These are phyloP conservation scores for Crossaster papposus DNA, from an alignment of 53 echinoderm and acorn worm genomes.

Conservation along the genomic window DNA sequence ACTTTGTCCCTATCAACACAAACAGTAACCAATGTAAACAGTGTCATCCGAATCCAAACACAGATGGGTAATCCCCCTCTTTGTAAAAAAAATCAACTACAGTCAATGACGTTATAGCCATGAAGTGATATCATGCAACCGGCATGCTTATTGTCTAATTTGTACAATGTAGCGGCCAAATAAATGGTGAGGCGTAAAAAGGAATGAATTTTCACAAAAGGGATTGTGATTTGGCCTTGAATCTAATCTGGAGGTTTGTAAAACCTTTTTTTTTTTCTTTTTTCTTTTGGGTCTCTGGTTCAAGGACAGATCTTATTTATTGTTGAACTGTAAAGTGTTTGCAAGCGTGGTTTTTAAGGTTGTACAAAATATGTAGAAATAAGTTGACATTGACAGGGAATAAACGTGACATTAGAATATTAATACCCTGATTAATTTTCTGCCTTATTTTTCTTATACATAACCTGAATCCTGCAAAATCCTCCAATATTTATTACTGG, in stretches of 20 bases:
- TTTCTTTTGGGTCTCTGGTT: background rate
- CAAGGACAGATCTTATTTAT: background rate
- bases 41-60: background rate
- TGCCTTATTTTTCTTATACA: too few species aligned
- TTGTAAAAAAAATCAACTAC: background rate
- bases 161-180: conserved; percentile 3
- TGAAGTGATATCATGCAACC: conserved; percentile 10
- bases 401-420: background rate
- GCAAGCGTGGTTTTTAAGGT: background rate
- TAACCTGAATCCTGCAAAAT: too few species aligned
- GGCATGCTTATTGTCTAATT: conserved; percentile 1
- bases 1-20: conserved; percentile 34
- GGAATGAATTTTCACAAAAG: background rate
- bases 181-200: conserved; percentile 1
- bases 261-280: background rate
- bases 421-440: background rate
- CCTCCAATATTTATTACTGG: too few species aligned
- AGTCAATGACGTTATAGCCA: too few species aligned
- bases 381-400: background rate
- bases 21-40: conserved; percentile 10
- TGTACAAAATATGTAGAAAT: background rate
- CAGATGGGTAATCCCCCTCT: conserved; percentile 6
- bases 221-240: background rate
- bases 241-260: background rate
- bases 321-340: background rate